These are phyloP conservation scores for Xestia xanthographa DNA, from an alignment of 2,888 invertebrate species.

Conservation along the genomic window DNA sequence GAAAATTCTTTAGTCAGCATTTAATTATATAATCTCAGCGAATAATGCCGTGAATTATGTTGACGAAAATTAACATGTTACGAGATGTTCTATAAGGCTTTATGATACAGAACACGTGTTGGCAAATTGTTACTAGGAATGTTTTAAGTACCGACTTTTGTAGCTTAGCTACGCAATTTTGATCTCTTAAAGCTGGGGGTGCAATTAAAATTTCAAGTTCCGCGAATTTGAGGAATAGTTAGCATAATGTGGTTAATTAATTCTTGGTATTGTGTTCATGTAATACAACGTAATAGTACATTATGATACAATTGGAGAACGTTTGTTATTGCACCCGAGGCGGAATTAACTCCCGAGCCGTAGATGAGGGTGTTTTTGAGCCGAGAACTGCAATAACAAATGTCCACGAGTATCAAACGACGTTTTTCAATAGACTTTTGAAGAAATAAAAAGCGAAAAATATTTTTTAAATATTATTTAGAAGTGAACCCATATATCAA, in stretches of 20 bases:
- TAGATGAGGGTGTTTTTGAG: too few species aligned
- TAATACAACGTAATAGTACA: too few species aligned
- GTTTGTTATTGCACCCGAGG: too few species aligned
- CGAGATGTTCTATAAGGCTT: constrained; percentile 31
- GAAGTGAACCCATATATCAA: neutral
- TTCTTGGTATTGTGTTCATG: neutral
- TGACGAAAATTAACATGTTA: constrained; percentile 26
- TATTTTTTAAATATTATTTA: too few species aligned
- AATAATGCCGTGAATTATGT: constrained; percentile 36
- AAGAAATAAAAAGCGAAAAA: too few species aligned
- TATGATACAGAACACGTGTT: constrained; percentile 25
- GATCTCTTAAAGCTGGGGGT: constrained; percentile 7
- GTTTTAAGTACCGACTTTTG: constrained; percentile 16
- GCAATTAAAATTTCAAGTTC: constrained; percentile 21
- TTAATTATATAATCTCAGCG: constrained; percentile 35
- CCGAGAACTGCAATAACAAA: too few species aligned
- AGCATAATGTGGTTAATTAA: constrained; percentile 5
- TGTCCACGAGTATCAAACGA: too few species aligned
- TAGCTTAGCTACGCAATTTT: constrained; percentile 15
- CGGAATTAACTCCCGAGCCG: too few species aligned
- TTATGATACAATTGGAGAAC: too few species aligned
- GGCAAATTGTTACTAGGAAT: constrained; percentile 29
- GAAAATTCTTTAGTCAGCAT: neutral
- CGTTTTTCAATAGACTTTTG: too few species aligned
- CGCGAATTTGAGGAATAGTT: constrained; percentile 14